Percentiles rank a stretch among this genome's conserved stretches.
phyloP scores from a whole-genome alignment of 2,888 invertebrate genomes.

The Agrotis ipsilon region DNA sequence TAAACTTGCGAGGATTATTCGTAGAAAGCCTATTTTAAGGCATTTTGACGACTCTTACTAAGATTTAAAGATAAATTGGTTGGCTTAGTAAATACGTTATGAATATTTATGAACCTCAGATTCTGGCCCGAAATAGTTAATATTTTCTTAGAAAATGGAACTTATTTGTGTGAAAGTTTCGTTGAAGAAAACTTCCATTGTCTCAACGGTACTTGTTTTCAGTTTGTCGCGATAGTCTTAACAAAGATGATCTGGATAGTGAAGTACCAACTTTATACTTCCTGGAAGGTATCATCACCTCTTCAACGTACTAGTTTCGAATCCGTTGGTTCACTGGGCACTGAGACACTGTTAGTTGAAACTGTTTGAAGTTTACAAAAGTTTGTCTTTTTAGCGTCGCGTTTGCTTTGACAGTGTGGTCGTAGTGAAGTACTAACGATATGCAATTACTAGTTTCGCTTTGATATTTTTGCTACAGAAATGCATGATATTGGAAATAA shows the following conservation, averaged over 20 bases:
- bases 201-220: neutral
- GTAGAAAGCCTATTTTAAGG: conserved; percentile 8
- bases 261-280: conserved; percentile 1
- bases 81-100: neutral
- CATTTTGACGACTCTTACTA: conserved; percentile 26
- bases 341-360: conserved; percentile 18
- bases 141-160: neutral
- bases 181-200: neutral
- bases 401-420: conserved; percentile 21
- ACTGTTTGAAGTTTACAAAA: conserved; percentile 21
- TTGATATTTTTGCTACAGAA: conserved; percentile 1
- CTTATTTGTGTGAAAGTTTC: neutral
- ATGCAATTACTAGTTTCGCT: conserved; percentile 20
- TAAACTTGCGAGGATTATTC: neutral
- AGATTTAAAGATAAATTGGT: conserved; percentile 18
- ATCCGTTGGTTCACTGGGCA: conserved; percentile 1
- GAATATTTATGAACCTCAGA: neutral
- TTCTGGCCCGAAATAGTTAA: neutral
- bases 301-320: conserved; percentile 12
- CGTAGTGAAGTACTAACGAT: conserved; percentile 25
- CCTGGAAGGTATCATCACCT: conserved; percentile 9
- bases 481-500: neutral
- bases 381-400: conserved; percentile 16
- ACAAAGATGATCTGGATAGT: neutral
- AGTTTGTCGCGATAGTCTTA: neutral